phyloP scores from a whole-genome alignment of 2,888 invertebrate genomes.

The Andrena fulva region DNA sequence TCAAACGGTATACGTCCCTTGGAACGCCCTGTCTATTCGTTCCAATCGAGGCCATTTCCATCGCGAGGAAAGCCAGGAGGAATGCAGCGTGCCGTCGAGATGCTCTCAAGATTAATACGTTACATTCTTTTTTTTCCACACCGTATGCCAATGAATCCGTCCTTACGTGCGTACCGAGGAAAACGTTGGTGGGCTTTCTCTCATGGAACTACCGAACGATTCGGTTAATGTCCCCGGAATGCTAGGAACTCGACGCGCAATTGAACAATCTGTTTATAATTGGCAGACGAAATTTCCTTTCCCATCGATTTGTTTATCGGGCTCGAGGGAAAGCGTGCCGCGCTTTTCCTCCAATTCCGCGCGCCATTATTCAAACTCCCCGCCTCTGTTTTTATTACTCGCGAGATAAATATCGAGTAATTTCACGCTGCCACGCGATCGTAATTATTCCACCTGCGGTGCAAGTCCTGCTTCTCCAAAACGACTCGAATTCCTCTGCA shows the following conservation, averaged over 20 bases:
- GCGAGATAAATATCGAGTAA: neutral
- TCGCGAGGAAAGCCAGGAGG: slow-evolving; percentile 43
- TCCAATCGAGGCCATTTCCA: slow-evolving; percentile 53
- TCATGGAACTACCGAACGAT: neutral
- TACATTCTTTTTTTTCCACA: neutral
- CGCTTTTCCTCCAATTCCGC: slow-evolving; percentile 22
- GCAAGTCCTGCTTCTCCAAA: slow-evolving; percentile 25
- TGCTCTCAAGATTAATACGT: slow-evolving; percentile 10
- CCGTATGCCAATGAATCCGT: too few species aligned
- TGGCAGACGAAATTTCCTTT: neutral
- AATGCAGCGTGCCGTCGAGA: slow-evolving; percentile 28
- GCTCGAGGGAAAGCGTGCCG: slow-evolving; percentile 32
- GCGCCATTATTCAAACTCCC: slow-evolving; percentile 2
- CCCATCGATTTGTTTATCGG: neutral
- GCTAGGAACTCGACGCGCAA: neutral
- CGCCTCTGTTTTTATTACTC: neutral
- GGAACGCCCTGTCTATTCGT: slow-evolving; percentile 12
- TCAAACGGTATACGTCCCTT: neutral
- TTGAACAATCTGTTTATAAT: neutral
- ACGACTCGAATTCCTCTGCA: neutral
- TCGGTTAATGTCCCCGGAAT: too few species aligned
- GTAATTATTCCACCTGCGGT: neutral
- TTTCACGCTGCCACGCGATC: neutral
- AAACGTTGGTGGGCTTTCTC: neutral
- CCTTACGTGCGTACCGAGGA: too few species aligned